Evolutionary conservation across 2,113 vertebrate genomes (phyloP).

Genomic region (Tachysurus vachellii): DNA sequence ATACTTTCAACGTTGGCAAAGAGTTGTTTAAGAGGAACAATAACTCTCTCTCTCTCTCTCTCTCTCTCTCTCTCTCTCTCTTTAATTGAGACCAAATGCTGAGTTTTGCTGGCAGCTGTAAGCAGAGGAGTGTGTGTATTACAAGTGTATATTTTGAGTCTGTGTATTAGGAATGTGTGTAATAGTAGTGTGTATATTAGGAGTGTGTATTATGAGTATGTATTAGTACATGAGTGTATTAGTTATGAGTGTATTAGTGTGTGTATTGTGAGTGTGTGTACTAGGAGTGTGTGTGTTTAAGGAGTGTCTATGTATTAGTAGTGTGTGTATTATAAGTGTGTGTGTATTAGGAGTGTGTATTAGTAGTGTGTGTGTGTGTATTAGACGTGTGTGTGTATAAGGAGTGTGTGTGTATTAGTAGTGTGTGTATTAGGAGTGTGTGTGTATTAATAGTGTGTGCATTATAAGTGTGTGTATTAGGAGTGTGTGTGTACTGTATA

Average conservation of each 20-base stretch:
- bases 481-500: slow-evolving; percentile 21
- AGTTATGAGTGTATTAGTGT: not conserved
- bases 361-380: not conserved
- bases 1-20: slow-evolving; percentile 59
- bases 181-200: not conserved
- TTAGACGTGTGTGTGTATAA: not conserved
- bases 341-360: not conserved
- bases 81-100: slow-evolving; percentile 88
- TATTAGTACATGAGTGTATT: too few species aligned
- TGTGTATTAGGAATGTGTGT: not conserved
- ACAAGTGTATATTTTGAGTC: not conserved
- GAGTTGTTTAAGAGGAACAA: slow-evolving; percentile 65
- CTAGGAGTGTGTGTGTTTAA: not conserved
- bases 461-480: not conserved
- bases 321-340: not conserved
- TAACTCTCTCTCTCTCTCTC: slow-evolving; percentile 22
- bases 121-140: slow-evolving; percentile 38
- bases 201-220: too few species aligned
- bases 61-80: too few species aligned
- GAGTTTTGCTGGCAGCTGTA: slow-evolving; percentile 75
- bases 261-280: too few species aligned
- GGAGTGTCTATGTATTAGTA: not conserved
- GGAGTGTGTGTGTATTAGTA: slow-evolving; percentile 1
- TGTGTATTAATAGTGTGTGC: not conserved
- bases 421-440: not conserved